These are phyloP conservation scores for Dromius quadrimaculatus DNA, from an alignment of 2,888 invertebrate genomes.

Conservation along the genomic window DNA sequence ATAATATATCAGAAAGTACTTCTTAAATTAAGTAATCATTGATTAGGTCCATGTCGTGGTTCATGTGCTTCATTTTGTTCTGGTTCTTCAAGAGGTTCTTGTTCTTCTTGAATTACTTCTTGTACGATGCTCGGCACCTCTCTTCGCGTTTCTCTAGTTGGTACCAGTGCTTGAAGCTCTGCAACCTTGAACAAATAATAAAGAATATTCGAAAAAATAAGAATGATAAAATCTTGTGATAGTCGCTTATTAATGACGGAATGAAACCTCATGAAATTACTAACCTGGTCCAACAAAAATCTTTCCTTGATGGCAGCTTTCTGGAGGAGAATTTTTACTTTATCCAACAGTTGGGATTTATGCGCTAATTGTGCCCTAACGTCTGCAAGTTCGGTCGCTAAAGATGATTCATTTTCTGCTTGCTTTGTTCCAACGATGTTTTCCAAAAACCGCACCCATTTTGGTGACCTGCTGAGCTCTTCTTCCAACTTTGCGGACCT, in stretches of 20 bases:
- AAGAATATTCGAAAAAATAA: not conserved
- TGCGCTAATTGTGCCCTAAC: slow-evolving; percentile 71
- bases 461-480: slow-evolving; percentile 59
- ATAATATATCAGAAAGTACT: too few relatives aligned
- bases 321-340: slow-evolving; percentile 74
- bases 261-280: too few relatives aligned
- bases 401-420: slow-evolving; percentile 37
- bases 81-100: not conserved
- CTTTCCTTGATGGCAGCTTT: slow-evolving; percentile 76
- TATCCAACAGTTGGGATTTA: slow-evolving; percentile 73
- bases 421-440: slow-evolving; percentile 56
- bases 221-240: not conserved
- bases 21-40: too few relatives aligned
- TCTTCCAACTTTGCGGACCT: slow-evolving; percentile 62
- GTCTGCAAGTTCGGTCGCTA: slow-evolving; percentile 66
- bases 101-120: slow-evolving; percentile 10
- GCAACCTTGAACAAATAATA: slow-evolving; percentile 3
- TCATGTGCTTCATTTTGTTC: not conserved
- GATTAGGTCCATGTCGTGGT: too few relatives aligned
- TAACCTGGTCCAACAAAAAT: slow-evolving; percentile 71
- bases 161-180: slow-evolving; percentile 7
- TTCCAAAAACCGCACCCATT: slow-evolving; percentile 56
- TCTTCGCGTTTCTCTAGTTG: not conserved
- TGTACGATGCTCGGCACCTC: slow-evolving; percentile 4
- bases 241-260: too few relatives aligned